Base-by-base conservation (phyloP, 2,888 invertebrate species). In the Antheraea yamamai region DNA sequence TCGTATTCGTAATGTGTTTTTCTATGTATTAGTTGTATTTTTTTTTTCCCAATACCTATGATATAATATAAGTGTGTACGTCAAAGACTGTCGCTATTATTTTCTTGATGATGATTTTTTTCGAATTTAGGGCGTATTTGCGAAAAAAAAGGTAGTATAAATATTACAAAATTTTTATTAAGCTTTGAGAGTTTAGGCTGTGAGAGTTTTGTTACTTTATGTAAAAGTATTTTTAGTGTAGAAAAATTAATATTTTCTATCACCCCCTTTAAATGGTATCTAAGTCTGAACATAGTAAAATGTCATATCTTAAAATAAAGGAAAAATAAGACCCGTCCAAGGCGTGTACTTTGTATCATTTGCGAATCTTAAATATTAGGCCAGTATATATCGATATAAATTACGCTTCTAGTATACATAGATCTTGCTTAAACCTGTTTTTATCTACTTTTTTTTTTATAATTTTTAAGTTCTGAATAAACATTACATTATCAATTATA, bases 171-270 rank as follows among this genome's bases (percentile, higher is more conserved):
- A 39, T 26, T 64, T 64, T 39, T 71, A 64, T 55, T 52, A 86
- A 92, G 91, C 91, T 89, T 87, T 84, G 88, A 91, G 87, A 82
- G 84, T 91, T 92, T 92, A 89, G 93, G 92, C 93, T 93, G 92
- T 94, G 93, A 93, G 85, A 86, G 86, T 88, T 90, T 89, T 86
- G 81, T 89, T 91, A 88, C 85, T 89, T 86, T 90, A 88, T 85
- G 78, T 78, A 84, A 82, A 85, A 81, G 81, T 80, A 77, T 81
- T 80, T 80, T 81, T 84, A 84, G 82, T 82, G 78, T 78, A 82
- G 79, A 81, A 75, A 75, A 74, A 47, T 64, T 75, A 61, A 70
- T 39, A 70, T 74, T 71, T 58, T 74, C 70, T 78, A 80, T 80
- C 81, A 12, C 47, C 82, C 74, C 81, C 84, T 84, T 84, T 16